Evolutionary conservation across 2,888 invertebrate species (phyloP).

Genomic region (Rhodophaea formosa): DNA sequence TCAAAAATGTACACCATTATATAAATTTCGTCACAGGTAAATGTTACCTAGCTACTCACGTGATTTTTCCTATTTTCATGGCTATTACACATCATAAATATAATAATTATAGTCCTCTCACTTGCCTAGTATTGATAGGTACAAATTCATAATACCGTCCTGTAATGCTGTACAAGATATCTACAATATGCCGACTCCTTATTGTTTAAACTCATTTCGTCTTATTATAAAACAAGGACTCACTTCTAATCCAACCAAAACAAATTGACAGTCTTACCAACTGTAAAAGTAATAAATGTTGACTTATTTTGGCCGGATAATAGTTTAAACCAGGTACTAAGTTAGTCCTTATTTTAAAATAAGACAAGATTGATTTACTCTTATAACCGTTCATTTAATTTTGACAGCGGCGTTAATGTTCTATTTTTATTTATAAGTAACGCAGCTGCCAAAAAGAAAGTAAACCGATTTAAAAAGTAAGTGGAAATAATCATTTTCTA

Average conservation of each 20-base stretch:
- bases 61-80: conserved; percentile 58
- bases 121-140: conserved; percentile 63
- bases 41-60: conserved; percentile 76
- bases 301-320: no score
- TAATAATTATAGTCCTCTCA: conserved; percentile 71
- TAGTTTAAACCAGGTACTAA: no score
- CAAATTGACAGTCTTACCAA: no score
- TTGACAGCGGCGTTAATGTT: neutral
- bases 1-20: conserved; percentile 82
- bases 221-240: no score
- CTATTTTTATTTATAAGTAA: neutral
- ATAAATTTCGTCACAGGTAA: conserved; percentile 80
- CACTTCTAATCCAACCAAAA: no score
- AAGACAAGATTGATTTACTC: no score
- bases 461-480: neutral
- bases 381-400: no score
- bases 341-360: no score
- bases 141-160: conserved; percentile 53
- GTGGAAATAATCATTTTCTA: neutral
- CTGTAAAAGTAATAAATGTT: no score
- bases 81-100: conserved; percentile 64
- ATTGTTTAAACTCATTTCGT: neutral
- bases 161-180: conserved; percentile 67
- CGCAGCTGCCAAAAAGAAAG: neutral
- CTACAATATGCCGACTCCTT: conserved; percentile 43